Percentiles rank a stretch among this genome's conserved stretches.
These are phyloP conservation scores for Coreius guichenoti DNA, from an alignment of 2,797 vertebrate genomes.

Conservation along the genomic window DNA sequence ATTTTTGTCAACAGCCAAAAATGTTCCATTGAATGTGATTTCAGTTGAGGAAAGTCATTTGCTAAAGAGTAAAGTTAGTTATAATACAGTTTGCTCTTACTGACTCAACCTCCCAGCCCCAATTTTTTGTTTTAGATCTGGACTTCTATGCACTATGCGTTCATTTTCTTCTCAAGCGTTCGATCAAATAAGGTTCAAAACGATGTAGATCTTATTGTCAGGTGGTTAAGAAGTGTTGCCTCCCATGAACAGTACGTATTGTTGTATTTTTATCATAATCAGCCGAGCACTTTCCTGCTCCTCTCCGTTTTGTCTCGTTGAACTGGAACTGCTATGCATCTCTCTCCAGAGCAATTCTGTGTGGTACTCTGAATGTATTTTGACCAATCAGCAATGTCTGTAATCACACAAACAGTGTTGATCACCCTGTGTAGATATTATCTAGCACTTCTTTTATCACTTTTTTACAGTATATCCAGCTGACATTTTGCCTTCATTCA, in stretches of 20 bases:
- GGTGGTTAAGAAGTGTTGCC: background rate
- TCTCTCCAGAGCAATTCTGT: slow-evolving; percentile 48
- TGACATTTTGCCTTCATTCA: slow-evolving; percentile 10
- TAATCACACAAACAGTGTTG: slow-evolving; percentile 37
- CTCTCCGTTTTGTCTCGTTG: slow-evolving; percentile 12
- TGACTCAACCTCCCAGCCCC: too few relatives aligned
- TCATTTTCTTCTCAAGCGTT: background rate
- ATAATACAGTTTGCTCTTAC: background rate
- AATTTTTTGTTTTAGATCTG: background rate
- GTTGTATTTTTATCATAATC: background rate
- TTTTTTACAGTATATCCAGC: slow-evolving; percentile 6
- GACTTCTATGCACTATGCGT: background rate
- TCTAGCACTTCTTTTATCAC: slow-evolving; percentile 19
- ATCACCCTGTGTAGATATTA: slow-evolving; percentile 16
- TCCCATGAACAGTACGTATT: background rate
- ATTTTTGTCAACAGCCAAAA: slow-evolving; percentile 11
- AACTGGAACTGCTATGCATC: slow-evolving; percentile 55
- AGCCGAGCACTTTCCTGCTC: slow-evolving; percentile 6
- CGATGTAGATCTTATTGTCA: background rate
- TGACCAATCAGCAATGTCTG: slow-evolving; percentile 53
- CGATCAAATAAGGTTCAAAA: background rate
- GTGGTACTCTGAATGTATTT: slow-evolving; percentile 72
- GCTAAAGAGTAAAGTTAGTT: background rate
- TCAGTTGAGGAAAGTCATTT: background rate
- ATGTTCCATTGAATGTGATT: background rate